Evolutionary conservation across 2,797 vertebrate species (phyloP), one percentile per base, ranked within the genome.

Genomic region (Centroberyx gerrardi): DNA sequence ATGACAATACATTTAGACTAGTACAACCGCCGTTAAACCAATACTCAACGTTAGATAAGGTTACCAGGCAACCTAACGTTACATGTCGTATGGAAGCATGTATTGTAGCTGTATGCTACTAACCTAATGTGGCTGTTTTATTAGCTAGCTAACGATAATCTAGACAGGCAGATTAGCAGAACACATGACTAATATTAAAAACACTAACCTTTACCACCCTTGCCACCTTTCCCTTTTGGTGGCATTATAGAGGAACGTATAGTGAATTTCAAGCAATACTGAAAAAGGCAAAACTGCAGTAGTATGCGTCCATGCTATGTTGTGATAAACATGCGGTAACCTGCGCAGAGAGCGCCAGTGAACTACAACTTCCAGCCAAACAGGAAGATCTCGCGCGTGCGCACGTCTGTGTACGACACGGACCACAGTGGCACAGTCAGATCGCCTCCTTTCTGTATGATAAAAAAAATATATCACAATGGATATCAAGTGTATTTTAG

Each of bases 151-250:
- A 46, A 46, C 44, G 5, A 15, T 46, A 15, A 46, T 46, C 14
- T 15, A 15, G 13, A 14, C 44, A 46, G 1, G 44, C 14, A 46
- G 5, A 15, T 46, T 15, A 15, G 14, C 0, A 15, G 13, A 46
- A 14, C 14, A 46, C 44, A 46, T 14, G 5, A 42, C 3, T 42
- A 12, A 29, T 7, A 5, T 12, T n/a, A 15, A 4, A 28, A 42
- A 18, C n/a, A 85, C 90, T 78, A 71, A 96, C 95, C 95, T 94
- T 96, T 96, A 8, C 84, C 93, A 9, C 88, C 93, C 51, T 96
- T 96, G 3, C 92, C 94, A 86, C 92, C 93, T 68, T 96, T 96
- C 48, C 94, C 94, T 42, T 96, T 95, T 3, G 95, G 95, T 70
- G 95, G 94, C 95, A 96, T 96, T 76, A 67, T 54, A 42, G 27